A percentile compares a stretch with the other conserved stretches of the same genome.
Conservation (phyloP, 2,888 invertebrate genomes). For the Masnerella sp. region DNA sequence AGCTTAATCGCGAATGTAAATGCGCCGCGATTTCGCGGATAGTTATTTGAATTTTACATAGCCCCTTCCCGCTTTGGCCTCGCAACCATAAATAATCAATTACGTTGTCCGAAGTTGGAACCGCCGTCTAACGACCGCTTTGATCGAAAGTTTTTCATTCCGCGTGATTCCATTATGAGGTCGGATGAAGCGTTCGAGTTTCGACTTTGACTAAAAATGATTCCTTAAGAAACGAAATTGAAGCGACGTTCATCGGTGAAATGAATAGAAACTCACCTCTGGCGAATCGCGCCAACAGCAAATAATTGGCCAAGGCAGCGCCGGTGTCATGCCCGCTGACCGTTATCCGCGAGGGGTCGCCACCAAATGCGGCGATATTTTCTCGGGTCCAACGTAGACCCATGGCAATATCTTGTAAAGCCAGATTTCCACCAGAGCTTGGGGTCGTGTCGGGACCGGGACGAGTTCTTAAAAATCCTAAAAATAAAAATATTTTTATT, state of each 20-base stretch:
- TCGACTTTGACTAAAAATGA: conserved; percentile 10
- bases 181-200: conserved; percentile 5
- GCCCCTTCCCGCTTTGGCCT: background rate
- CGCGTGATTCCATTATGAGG: background rate
- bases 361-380: conserved; percentile 93
- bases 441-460: conserved; percentile 74
- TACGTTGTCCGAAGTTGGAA: conserved; percentile 2
- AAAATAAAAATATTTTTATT: background rate
- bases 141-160: conserved; percentile 27
- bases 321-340: conserved; percentile 92
- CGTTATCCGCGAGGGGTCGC: conserved; percentile 89
- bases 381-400: conserved; percentile 90
- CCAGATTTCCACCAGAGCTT: conserved; percentile 83
- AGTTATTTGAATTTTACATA: conserved; percentile 37
- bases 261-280: conserved; percentile 80
- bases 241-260: conserved; percentile 2
- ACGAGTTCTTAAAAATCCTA: conserved; percentile 81
- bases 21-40: conserved; percentile 24
- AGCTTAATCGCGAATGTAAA: conserved; percentile 29
- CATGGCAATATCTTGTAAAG: conserved; percentile 89
- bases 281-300: conserved; percentile 88
- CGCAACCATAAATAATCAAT: conserved; percentile 22
- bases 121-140: background rate
- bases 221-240: conserved; percentile 14
- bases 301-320: conserved; percentile 89